These are phyloP conservation scores for Pyrochroa serraticornis DNA, from an alignment of 2,888 invertebrate species.

Conservation along the genomic window DNA sequence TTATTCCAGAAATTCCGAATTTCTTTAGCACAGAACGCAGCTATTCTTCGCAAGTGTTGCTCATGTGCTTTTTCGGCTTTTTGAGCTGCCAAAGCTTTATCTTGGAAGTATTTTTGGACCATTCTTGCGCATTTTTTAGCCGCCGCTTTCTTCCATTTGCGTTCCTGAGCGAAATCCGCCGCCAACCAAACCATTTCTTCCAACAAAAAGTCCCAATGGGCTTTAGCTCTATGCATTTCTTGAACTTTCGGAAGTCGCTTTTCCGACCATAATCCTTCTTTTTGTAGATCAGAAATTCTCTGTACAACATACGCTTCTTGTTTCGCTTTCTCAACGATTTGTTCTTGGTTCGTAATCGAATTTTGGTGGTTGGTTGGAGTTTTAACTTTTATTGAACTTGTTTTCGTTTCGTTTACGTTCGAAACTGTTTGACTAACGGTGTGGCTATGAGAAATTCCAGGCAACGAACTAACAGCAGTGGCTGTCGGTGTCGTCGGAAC, in stretches of 20 bases:
- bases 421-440: conserved; percentile 5
- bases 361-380: conserved; percentile 24
- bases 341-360: conserved; percentile 65
- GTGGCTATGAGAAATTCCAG: conserved; percentile 49
- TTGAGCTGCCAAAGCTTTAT: conserved; percentile 87
- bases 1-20: conserved; percentile 94
- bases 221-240: conserved; percentile 87
- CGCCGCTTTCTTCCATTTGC: conserved; percentile 96
- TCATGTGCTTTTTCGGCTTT: conserved; percentile 93
- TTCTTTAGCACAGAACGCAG: conserved; percentile 90
- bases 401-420: conserved; percentile 12
- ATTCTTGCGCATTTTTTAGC: conserved; percentile 92
- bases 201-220: conserved; percentile 97
- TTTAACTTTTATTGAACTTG: conserved; percentile 19
- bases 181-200: conserved; percentile 99
- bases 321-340: conserved; percentile 84
- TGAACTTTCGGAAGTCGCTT: conserved; percentile 89
- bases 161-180: conserved; percentile 95
- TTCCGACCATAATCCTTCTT: conserved; percentile 95
- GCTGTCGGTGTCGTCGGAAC: conserved; percentile 51
- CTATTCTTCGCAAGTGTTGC: conserved; percentile 81
- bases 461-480: conserved; percentile 53
- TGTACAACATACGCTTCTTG: conserved; percentile 95
- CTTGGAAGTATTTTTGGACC: conserved; percentile 90
- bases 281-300: conserved; percentile 87